Conservation (phyloP, 2,113 vertebrate species). For the Barnardius zonarius region DNA sequence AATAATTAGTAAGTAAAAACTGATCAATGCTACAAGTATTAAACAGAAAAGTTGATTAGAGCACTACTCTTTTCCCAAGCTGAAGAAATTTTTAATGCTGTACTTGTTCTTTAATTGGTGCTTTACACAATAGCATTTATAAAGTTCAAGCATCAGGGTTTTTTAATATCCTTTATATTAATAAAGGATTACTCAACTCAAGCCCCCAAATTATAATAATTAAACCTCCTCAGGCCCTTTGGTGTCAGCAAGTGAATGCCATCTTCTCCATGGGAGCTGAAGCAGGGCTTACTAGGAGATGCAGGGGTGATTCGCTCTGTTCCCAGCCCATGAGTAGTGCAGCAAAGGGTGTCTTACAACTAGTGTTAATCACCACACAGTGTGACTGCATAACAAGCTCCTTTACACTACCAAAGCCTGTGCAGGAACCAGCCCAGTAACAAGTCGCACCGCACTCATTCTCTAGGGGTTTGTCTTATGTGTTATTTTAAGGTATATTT, state of each 20-base stretch:
- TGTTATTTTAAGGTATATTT: background rate
- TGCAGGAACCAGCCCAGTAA: background rate
- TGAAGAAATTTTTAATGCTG: background rate
- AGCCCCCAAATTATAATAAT: background rate
- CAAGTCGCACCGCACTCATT: background rate
- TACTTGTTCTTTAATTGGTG: background rate
- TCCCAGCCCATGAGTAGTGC: background rate
- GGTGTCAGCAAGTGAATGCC: background rate
- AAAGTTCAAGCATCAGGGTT: background rate
- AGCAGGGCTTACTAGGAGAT: background rate
- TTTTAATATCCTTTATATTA: background rate
- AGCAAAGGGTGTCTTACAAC: too few relatives aligned
- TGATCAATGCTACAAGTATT: background rate
- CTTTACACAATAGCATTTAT: background rate
- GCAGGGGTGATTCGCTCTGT: accelerated
- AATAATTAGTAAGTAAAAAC: background rate
- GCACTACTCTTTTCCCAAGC: background rate
- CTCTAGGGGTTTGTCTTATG: background rate
- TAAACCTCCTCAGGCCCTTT: background rate
- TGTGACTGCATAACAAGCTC: background rate
- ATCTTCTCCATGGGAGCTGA: background rate
- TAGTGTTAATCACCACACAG: background rate
- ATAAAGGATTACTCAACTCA: background rate
- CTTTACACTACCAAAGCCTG: background rate
- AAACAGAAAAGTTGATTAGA: background rate